Conservation (phyloP, 2,113 vertebrate genomes). For the Neomonachus schauinslandi region DNA sequence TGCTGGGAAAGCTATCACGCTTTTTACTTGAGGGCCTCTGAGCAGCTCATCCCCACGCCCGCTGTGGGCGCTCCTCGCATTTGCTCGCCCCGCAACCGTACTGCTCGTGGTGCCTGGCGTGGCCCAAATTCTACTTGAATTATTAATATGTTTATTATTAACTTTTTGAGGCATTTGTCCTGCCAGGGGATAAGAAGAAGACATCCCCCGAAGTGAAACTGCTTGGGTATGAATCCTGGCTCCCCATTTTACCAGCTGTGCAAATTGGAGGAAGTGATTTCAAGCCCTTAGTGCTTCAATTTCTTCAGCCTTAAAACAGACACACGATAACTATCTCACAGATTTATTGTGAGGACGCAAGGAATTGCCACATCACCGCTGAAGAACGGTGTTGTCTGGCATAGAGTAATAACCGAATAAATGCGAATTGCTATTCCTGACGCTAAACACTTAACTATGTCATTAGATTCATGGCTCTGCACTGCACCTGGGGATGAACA, state of each 20-base stretch:
- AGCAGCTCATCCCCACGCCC: accelerated
- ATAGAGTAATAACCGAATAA: neutral
- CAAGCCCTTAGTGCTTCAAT: neutral
- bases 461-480: neutral
- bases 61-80: too few species aligned
- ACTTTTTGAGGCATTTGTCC: neutral
- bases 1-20: neutral
- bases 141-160: neutral
- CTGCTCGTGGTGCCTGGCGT: neutral
- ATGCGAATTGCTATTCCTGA: neutral
- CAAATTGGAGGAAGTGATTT: neutral
- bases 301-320: neutral
- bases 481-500: neutral
- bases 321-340: neutral
- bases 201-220: neutral
- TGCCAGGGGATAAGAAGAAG: neutral
- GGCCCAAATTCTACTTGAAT: neutral
- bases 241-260: neutral
- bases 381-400: neutral
- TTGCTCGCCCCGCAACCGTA: neutral
- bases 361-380: neutral
- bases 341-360: neutral
- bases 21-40: neutral
- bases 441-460: neutral
- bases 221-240: neutral